Conservation (phyloP, 2,113 vertebrate genomes). For the Nematolebias whitei region DNA sequence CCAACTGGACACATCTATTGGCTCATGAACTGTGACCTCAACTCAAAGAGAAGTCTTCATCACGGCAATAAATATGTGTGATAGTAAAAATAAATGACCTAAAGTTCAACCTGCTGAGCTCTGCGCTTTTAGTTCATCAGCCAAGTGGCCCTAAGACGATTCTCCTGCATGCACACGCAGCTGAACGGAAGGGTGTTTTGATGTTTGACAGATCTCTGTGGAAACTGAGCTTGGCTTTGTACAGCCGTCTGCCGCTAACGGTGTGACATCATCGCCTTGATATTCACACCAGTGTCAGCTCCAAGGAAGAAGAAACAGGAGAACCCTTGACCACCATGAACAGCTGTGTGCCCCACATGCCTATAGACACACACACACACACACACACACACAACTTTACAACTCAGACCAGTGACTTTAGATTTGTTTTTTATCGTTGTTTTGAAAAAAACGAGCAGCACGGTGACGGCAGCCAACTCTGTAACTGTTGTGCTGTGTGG, state of each 20-base stretch:
- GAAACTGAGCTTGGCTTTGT: constrained; percentile 70
- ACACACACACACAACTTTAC: constrained; percentile 17
- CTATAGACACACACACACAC: constrained; percentile 14
- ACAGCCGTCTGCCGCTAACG: constrained; percentile 42
- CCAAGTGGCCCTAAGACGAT: not conserved
- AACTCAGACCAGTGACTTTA: no score
- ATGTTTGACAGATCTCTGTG: constrained; percentile 72
- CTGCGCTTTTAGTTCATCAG: not conserved
- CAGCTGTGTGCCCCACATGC: constrained; percentile 59
- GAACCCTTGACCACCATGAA: constrained; percentile 65
- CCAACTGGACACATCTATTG: not conserved
- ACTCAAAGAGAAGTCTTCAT: not conserved
- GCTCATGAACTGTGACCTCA: not conserved
- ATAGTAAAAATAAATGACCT: not conserved
- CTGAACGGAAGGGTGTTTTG: constrained; percentile 52
- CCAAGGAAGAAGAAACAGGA: constrained; percentile 72
- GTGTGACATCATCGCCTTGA: constrained; percentile 72
- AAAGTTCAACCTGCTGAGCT: no score
- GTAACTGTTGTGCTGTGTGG: no score
- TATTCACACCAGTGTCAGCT: constrained; percentile 72
- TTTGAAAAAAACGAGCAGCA: no score
- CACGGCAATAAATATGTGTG: not conserved
- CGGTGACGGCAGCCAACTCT: no score
- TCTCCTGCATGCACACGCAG: constrained; percentile 6
- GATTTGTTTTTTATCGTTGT: no score